Percentiles rank a stretch among this genome's conserved stretches.
Evolutionary conservation across 1,140 invertebrate species (phyloP).

Genomic region (Aphis gossypii): DNA sequence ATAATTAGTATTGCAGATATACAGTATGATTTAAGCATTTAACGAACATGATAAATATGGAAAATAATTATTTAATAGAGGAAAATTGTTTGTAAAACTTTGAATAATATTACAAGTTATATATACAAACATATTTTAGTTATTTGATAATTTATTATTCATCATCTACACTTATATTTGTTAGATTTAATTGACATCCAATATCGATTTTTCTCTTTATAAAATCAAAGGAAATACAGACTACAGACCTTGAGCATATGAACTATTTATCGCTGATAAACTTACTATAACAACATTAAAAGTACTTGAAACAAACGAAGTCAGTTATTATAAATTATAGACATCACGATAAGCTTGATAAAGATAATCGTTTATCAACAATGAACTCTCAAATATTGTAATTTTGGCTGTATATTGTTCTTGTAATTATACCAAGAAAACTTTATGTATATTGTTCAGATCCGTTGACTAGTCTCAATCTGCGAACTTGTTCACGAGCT

Average conservation of each 20-base stretch:
- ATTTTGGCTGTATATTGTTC: neutral
- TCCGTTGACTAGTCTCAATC: neutral
- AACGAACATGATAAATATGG: neutral
- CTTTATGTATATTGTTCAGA: neutral
- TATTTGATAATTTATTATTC: neutral
- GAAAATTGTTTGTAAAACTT: neutral
- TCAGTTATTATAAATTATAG: neutral
- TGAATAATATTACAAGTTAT: neutral
- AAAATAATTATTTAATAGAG: neutral
- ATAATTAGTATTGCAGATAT: neutral
- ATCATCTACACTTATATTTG: neutral
- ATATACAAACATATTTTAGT: neutral
- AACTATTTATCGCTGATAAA: neutral
- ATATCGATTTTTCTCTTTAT: neutral
- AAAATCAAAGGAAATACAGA: neutral
- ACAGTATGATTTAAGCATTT: neutral
- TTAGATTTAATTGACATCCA: neutral
- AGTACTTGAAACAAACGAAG: neutral
- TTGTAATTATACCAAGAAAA: neutral
- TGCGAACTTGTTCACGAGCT: neutral
- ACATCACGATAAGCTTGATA: neutral
- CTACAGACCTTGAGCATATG: neutral
- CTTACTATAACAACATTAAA: neutral
- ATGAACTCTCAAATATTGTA: neutral
- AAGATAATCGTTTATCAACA: conserved; percentile 29